These are phyloP conservation scores for Zingel zingel DNA, from an alignment of 2,113 vertebrate genomes.

Conservation along the genomic window DNA sequence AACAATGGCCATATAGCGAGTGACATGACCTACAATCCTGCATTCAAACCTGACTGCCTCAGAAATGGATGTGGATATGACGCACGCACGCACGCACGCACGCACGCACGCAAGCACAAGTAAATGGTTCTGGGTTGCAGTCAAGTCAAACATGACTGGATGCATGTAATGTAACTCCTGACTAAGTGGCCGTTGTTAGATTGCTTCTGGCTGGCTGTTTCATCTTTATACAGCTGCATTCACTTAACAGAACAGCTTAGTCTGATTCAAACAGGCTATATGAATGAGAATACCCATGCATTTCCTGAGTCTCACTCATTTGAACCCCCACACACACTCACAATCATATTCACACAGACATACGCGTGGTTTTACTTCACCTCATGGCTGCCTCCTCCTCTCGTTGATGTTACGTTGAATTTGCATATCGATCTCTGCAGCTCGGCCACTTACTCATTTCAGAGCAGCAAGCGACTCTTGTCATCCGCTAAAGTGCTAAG, in stretches of 20 bases:
- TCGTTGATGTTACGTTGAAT: constrained; percentile 26
- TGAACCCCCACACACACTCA: constrained; percentile 1
- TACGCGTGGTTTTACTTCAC: constrained; percentile 26
- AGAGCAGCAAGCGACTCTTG: constrained; percentile 8
- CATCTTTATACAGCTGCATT: constrained; percentile 34
- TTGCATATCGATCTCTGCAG: constrained; percentile 38
- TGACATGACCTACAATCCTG: constrained; percentile 64
- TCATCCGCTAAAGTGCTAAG: constrained; percentile 42
- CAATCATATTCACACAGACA: constrained; percentile 1
- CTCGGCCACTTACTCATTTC: constrained; percentile 18
- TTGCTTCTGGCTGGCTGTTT: constrained; percentile 24
- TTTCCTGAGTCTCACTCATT: constrained; percentile 2
- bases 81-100: constrained; percentile 12
- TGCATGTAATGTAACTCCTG: constrained; percentile 30
- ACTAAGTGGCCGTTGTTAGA: constrained; percentile 41
- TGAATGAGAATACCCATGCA: constrained; percentile 15
- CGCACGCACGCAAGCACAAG: constrained; percentile 20
- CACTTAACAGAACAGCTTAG: constrained; percentile 32
- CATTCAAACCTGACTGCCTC: constrained; percentile 39
- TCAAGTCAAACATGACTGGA: constrained; percentile 34
- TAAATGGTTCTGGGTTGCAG: constrained; percentile 35
- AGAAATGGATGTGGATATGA: not conserved
- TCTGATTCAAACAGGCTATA: constrained; percentile 23
- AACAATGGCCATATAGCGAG: constrained; percentile 55
- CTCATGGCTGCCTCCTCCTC: not conserved